Evolutionary conservation across 2,888 invertebrate species (phyloP).

Genomic region (Julus scanicus): DNA sequence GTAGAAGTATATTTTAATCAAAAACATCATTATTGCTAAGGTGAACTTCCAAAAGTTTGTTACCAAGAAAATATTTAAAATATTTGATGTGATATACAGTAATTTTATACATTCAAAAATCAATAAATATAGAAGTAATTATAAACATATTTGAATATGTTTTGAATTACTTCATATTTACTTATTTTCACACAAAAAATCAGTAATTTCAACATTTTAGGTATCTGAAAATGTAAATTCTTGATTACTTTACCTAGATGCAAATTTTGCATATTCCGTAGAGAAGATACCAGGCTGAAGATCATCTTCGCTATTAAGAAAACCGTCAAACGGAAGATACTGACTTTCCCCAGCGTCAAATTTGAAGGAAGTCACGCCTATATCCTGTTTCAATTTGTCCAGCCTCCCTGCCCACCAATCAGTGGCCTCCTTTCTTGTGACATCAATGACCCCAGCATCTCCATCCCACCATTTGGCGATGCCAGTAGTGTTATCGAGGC

Average conservation of each 20-base stretch:
- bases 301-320: conserved; percentile 59
- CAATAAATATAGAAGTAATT: too few species aligned
- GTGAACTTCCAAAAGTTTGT: too few species aligned
- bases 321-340: conserved; percentile 71
- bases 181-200: too few species aligned
- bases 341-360: conserved; percentile 84
- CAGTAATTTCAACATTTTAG: too few species aligned
- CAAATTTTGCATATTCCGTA: conserved; percentile 61
- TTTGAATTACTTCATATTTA: too few species aligned
- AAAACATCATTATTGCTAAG: too few species aligned
- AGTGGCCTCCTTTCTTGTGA: conserved; percentile 76
- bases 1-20: too few species aligned
- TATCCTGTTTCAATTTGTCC: conserved; percentile 70
- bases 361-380: conserved; percentile 80
- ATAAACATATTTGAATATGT: too few species aligned
- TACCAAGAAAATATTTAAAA: too few species aligned
- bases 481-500: conserved; percentile 61
- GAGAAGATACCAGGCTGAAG: conserved; percentile 62
- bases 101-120: too few species aligned
- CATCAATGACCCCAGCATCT: conserved; percentile 74
- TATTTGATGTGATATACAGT: too few species aligned
- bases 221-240: too few species aligned
- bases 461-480: conserved; percentile 70
- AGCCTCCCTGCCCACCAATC: conserved; percentile 67
- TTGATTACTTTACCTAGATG: conserved; percentile 67